Evolutionary conservation across 2,113 vertebrate genomes (phyloP), one percentile per base, ranked within the genome.

Genomic region (Charadrius vociferus): DNA sequence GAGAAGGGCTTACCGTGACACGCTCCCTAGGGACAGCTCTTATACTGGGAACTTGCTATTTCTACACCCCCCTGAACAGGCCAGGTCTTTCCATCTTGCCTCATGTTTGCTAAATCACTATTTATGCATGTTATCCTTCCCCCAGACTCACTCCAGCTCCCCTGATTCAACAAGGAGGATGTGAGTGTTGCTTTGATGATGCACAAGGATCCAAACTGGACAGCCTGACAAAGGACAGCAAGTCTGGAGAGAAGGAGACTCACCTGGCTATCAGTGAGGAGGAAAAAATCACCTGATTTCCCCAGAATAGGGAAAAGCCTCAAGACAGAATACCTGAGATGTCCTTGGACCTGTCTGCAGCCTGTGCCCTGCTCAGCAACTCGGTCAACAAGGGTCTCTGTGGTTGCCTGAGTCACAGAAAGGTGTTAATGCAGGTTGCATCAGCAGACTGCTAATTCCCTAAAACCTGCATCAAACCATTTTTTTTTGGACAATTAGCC

Each of bases 401-500:
- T 27, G 43, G 36, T 49, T 55, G 32, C 32, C 61, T 27, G 37
- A 45, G 52, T 34, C n/a, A 59, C 29, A 53, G 37, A 27, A 56
- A 70, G 21, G 3, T 0, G 0, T 62, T 18, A 37, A 37, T 19
- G 8, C 27, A 52, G 24, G 29, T 53, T 74, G 14, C 39, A 50
- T 56, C 22, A 50, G 17, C 16, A 77, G 27, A 10, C 19, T 56
- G 13, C 5, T 24, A 32, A 32, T 82, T 81, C n/a, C 49, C 36
- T 39, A 47, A 78, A 84, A 68, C 22, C 50, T 47, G 53, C 36
- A 29, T 65, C 53, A 77, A 43, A 56, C 3, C 11, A 23, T 3
- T 0, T 1, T 5, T 5, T 56, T 80, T 70, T 18, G 2, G 4
- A n/a, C 32, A 47, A 0, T 3, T 85, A 21, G 41, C 37, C 37